Conservation (phyloP, 2,888 invertebrate species). For the Pyralis farinalis region DNA sequence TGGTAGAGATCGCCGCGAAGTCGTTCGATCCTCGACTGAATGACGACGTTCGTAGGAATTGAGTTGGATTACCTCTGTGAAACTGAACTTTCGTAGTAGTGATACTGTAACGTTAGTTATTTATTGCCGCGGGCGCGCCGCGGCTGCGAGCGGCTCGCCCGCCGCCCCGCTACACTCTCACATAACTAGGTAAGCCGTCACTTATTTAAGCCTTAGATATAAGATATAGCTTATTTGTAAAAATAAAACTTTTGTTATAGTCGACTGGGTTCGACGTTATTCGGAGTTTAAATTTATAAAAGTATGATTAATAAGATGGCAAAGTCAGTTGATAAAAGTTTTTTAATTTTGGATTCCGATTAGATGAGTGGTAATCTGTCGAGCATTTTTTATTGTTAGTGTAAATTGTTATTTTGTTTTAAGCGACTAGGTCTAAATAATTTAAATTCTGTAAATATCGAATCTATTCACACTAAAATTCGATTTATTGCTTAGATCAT, state of each 20-base stretch:
- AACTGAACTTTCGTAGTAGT: conserved; percentile 53
- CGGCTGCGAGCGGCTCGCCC: conserved; percentile 24
- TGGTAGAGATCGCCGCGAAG: conserved; percentile 38
- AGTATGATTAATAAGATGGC: conserved; percentile 56
- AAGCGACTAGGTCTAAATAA: conserved; percentile 76
- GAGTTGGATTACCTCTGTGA: conserved; percentile 67
- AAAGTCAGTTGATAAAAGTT: conserved; percentile 70
- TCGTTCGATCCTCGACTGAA: conserved; percentile 29
- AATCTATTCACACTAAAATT: conserved; percentile 70
- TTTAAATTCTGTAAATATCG: conserved; percentile 75
- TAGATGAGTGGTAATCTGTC: conserved; percentile 72
- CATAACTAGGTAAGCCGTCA: conserved; percentile 56
- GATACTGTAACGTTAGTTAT: conserved; percentile 44
- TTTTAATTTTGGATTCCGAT: conserved; percentile 73
- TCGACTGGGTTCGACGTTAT: conserved; percentile 75
- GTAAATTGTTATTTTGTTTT: conserved; percentile 81
- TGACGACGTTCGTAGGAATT: conserved; percentile 53
- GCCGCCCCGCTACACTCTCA: conserved; percentile 41
- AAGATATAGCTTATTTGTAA: conserved; percentile 72
- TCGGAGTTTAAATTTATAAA: conserved; percentile 77
- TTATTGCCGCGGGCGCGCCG: conserved; percentile 45
- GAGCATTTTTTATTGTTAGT: conserved; percentile 80
- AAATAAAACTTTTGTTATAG: conserved; percentile 74
- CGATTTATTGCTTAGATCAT: conserved; percentile 67
- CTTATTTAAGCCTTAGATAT: conserved; percentile 64